Evolutionary conservation across 2,888 invertebrate species (phyloP).

Genomic region (Didymodactylos carnosus): DNA sequence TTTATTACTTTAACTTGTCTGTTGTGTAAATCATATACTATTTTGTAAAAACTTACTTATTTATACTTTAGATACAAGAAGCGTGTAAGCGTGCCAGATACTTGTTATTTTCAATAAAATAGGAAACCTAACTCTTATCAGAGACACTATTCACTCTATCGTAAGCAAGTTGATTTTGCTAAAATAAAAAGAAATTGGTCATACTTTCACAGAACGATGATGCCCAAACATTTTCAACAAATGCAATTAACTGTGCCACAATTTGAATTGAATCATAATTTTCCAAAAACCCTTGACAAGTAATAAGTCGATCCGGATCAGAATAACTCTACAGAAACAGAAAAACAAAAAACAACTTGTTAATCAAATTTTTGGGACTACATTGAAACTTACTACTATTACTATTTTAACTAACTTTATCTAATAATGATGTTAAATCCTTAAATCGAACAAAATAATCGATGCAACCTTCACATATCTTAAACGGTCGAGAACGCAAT

Average conservation of each 20-base stretch:
- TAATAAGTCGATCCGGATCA: neutral
- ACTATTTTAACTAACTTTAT: neutral
- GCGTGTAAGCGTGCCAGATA: no score
- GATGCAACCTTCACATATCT: neutral
- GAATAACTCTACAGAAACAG: neutral
- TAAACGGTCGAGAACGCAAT: neutral
- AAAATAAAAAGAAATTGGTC: no score
- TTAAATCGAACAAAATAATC: neutral
- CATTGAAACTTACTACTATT: no score
- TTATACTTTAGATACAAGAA: no score
- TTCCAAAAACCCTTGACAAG: neutral
- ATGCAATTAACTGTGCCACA: neutral
- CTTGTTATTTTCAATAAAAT: no score
- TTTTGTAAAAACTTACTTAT: no score
- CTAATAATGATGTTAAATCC: neutral
- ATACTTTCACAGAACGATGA: neutral
- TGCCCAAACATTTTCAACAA: neutral
- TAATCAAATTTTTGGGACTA: no score
- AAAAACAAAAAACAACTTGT: neutral
- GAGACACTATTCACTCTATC: no score
- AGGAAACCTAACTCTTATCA: no score
- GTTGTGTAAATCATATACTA: no score
- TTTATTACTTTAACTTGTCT: no score
- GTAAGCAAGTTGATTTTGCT: no score
- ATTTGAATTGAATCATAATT: neutral